These are phyloP conservation scores for Phengaris alcon DNA, from an alignment of 2,888 invertebrate genomes.

Conservation along the genomic window DNA sequence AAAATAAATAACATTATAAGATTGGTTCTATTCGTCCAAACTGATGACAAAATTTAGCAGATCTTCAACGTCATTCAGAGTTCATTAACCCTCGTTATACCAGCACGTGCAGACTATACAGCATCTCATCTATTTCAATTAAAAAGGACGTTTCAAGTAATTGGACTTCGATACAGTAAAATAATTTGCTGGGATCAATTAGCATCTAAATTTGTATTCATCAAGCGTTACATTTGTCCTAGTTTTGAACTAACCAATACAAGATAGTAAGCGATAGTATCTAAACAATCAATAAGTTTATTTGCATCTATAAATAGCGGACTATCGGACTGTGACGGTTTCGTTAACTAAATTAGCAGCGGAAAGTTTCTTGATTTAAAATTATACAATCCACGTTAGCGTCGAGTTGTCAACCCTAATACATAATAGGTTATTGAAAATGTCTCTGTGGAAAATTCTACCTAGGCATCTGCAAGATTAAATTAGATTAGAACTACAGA, in stretches of 20 bases:
- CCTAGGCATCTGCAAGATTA: background rate
- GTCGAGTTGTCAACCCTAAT: background rate
- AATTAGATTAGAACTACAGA: background rate
- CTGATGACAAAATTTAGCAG: background rate
- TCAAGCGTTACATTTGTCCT: slow-evolving; percentile 4
- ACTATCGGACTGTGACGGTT: slow-evolving; percentile 26
- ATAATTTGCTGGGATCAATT: slow-evolving; percentile 6
- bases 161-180: slow-evolving; percentile 13
- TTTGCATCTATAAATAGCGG: slow-evolving; percentile 22
- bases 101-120: slow-evolving; percentile 24
- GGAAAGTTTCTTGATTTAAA: slow-evolving; percentile 16
- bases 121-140: slow-evolving; percentile 22
- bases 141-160: slow-evolving; percentile 15
- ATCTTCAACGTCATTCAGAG: slow-evolving; percentile 15
- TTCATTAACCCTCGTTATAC: slow-evolving; percentile 15
- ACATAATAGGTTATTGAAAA: background rate
- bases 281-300: slow-evolving; percentile 23
- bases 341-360: slow-evolving; percentile 26
- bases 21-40: background rate
- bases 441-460: background rate
- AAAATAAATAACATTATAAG: background rate
- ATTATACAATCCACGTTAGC: background rate
- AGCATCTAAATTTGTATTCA: slow-evolving; percentile 12
- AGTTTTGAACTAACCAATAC: background rate
- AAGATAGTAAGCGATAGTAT: slow-evolving; percentile 18